Percentiles rank a stretch among this genome's conserved stretches.
Conservation (phyloP, 2,797 vertebrate species). For the Muscicapa striata region DNA sequence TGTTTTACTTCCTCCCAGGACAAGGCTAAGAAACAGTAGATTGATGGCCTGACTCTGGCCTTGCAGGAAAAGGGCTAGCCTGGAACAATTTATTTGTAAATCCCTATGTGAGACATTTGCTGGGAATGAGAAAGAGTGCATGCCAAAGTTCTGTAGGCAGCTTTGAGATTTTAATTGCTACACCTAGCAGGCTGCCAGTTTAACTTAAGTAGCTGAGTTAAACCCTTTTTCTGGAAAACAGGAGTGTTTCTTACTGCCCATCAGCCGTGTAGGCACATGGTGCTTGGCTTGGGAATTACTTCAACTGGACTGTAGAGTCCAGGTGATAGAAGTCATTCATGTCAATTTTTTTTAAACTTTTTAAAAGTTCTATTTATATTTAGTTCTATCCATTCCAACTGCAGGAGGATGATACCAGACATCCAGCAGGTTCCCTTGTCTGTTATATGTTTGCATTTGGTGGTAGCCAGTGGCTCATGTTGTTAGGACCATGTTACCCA, state of each 20-base stretch:
- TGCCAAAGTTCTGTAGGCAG: background rate
- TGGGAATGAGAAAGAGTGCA: background rate
- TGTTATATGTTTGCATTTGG: background rate
- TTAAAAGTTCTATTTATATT: background rate
- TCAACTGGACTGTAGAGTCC: background rate
- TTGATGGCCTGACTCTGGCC: background rate
- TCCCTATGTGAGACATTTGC: background rate
- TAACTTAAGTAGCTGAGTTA: background rate
- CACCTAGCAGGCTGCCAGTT: background rate
- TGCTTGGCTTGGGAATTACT: background rate
- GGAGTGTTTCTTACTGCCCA: background rate
- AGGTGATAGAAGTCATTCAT: background rate
- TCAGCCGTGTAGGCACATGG: background rate
- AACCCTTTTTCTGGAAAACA: background rate
- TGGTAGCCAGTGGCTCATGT: background rate
- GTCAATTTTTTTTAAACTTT: background rate
- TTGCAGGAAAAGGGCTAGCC: background rate
- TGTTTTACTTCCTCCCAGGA: background rate
- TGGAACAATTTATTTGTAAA: background rate
- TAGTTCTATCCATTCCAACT: background rate
- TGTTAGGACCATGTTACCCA: accelerated
- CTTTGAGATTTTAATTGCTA: conserved; percentile 6
- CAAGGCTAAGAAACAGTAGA: background rate
- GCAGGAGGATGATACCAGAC: background rate
- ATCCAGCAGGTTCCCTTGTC: background rate